phyloP scores from a whole-genome alignment of 2,113 vertebrate genomes.

The Paralichthys olivaceus region DNA sequence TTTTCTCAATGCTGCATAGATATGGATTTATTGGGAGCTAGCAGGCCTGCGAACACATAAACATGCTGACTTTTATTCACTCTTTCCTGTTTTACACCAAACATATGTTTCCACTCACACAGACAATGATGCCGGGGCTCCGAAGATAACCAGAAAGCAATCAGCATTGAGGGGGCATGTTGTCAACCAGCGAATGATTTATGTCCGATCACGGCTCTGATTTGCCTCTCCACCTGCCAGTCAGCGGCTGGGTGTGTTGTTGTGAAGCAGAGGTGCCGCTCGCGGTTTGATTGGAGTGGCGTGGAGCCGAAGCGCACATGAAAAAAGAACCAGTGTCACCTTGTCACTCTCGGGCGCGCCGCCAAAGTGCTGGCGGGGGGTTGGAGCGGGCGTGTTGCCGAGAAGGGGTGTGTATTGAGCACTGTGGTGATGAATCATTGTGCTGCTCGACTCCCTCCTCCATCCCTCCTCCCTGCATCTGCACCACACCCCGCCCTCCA shows the following conservation, averaged over 20 bases:
- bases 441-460: slow-evolving; percentile 43
- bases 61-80: slow-evolving; percentile 45
- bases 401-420: slow-evolving; percentile 53
- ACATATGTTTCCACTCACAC: slow-evolving; percentile 62
- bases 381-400: slow-evolving; percentile 64
- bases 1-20: background rate
- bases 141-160: slow-evolving; percentile 76
- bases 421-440: slow-evolving; percentile 78
- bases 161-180: slow-evolving; percentile 63
- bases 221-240: slow-evolving; percentile 66
- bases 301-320: slow-evolving; percentile 63
- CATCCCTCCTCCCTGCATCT: slow-evolving; percentile 26
- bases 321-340: slow-evolving; percentile 79
- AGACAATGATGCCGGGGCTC: slow-evolving; percentile 68
- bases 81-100: slow-evolving; percentile 20
- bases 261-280: slow-evolving; percentile 69
- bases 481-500: slow-evolving; percentile 59
- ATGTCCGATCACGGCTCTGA: slow-evolving; percentile 65
- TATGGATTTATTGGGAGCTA: slow-evolving; percentile 8
- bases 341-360: slow-evolving; percentile 78
- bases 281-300: slow-evolving; percentile 67
- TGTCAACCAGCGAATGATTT: slow-evolving; percentile 76
- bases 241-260: slow-evolving; percentile 56
- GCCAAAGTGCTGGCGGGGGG: slow-evolving; percentile 74
- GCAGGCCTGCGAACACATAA: slow-evolving; percentile 14